A percentile compares a stretch with the other conserved stretches of the same genome.
Evolutionary conservation across 2,888 invertebrate genomes (phyloP).

Genomic region (Alentia gelatinosa): DNA sequence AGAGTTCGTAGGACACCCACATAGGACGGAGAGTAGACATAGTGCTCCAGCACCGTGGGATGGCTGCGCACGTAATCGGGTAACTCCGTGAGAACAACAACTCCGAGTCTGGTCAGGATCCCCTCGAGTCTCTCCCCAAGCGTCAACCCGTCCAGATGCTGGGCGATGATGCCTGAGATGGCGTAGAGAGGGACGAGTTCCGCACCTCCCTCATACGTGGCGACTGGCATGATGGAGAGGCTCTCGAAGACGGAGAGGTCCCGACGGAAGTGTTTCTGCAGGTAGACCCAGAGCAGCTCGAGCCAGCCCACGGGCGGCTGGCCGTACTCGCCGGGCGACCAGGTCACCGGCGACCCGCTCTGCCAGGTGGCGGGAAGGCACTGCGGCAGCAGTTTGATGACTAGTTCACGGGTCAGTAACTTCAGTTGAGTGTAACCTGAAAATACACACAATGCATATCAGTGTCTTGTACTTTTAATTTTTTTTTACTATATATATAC

Average conservation of each 20-base stretch:
- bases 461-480: no score
- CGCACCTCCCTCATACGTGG: background rate
- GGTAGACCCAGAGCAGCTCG: constrained; percentile 63
- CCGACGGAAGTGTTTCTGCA: constrained; percentile 56
- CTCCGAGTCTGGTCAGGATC: constrained; percentile 60
- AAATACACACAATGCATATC: constrained; percentile 6
- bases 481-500: no score
- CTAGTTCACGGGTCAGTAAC: constrained; percentile 54
- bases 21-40: constrained; percentile 63
- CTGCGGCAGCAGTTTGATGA: constrained; percentile 61
- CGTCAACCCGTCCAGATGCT: constrained; percentile 58
- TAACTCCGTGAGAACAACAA: constrained; percentile 63
- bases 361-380: constrained; percentile 64
- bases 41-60: constrained; percentile 60
- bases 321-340: constrained; percentile 59
- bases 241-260: constrained; percentile 64
- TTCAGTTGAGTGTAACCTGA: constrained; percentile 66
- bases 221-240: constrained; percentile 63
- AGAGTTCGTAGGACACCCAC: constrained; percentile 63
- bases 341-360: constrained; percentile 56
- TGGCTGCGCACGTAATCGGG: constrained; percentile 64
- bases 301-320: constrained; percentile 66
- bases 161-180: constrained; percentile 55
- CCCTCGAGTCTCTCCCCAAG: constrained; percentile 58
- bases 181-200: constrained; percentile 60